Evolutionary conservation across 1,140 invertebrate species (phyloP).

Genomic region (Planococcus citri): DNA sequence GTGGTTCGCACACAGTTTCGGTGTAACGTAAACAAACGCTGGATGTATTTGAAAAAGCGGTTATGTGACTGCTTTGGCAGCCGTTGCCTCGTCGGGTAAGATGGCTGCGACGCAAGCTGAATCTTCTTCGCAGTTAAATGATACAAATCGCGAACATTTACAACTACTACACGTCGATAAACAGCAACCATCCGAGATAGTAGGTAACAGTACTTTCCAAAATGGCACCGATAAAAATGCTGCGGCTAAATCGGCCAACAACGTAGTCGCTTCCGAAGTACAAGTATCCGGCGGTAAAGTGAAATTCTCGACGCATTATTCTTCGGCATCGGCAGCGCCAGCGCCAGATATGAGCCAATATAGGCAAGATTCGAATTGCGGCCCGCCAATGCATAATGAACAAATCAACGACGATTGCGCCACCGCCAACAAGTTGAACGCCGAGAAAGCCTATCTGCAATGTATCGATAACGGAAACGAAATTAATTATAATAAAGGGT

Average conservation of each 20-base stretch:
- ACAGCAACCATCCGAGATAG: slow-evolving; percentile 34
- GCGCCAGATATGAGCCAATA: slow-evolving; percentile 41
- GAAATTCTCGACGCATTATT: slow-evolving; percentile 27
- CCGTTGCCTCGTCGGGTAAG: slow-evolving; percentile 34
- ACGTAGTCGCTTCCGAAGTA: slow-evolving; percentile 34
- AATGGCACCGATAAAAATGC: slow-evolving; percentile 33
- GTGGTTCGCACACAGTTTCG: slow-evolving; percentile 31
- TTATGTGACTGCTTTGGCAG: slow-evolving; percentile 30
- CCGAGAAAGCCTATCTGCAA: slow-evolving; percentile 1
- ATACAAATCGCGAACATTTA: slow-evolving; percentile 40
- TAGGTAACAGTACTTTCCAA: slow-evolving; percentile 33
- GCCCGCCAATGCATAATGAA: slow-evolving; percentile 35
- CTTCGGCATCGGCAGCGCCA: too few species aligned
- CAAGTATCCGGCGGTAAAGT: slow-evolving; percentile 30
- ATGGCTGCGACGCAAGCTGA: slow-evolving; percentile 47
- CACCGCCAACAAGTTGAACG: neutral
- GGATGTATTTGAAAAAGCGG: slow-evolving; percentile 32
- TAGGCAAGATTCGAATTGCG: slow-evolving; percentile 38
- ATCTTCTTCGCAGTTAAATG: slow-evolving; percentile 44
- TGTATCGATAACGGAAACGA: slow-evolving; percentile 13
- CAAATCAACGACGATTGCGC: slow-evolving; percentile 31
- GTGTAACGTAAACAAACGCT: slow-evolving; percentile 31
- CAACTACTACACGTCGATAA: too few species aligned
- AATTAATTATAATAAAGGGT: slow-evolving; percentile 13
- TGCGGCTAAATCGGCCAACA: slow-evolving; percentile 33